phyloP scores from a whole-genome alignment of 2,113 vertebrate species.

The pig (Sus scrofa) region T2T-Sscrofa CM000812.6:218942501-218943000 shows the following conservation, averaged over 20 bases:
- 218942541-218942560: neutral
- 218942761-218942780: neutral
- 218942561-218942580: no score
- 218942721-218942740: neutral
- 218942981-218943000: neutral
- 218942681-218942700: neutral
- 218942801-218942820: neutral
- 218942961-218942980: neutral
- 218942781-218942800: neutral
- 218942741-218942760: neutral
- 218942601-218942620: neutral
- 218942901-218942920: neutral
- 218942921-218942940: slow-evolving; percentile 30
- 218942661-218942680: neutral
- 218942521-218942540: neutral
- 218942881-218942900: neutral
- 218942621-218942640: neutral
- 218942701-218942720: neutral
- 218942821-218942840: neutral
- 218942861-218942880: neutral
- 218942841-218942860: neutral
- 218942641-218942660: neutral
- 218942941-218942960: slow-evolving; percentile 23
- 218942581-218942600: no score
- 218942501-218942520: slow-evolving; percentile 10